These are phyloP conservation scores for Hydraecia micacea DNA, from an alignment of 2,888 invertebrate genomes.

Conservation along the genomic window DNA sequence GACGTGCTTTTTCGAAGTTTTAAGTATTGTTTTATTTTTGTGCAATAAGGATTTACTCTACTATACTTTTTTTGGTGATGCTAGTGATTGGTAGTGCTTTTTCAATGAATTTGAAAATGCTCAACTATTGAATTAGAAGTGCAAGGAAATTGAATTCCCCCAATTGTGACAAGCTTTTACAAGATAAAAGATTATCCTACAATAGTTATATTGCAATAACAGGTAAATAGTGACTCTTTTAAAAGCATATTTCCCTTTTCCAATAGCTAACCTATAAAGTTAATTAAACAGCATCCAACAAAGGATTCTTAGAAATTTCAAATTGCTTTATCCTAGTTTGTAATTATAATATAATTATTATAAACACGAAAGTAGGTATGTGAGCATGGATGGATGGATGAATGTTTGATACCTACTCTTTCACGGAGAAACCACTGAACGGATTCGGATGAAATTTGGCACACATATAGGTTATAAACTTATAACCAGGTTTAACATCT, in stretches of 20 bases:
- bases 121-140: background rate
- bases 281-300: background rate
- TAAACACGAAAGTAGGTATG: too few species aligned
- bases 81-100: background rate
- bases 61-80: background rate
- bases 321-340: background rate
- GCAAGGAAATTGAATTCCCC: background rate
- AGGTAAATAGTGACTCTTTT: slow-evolving; percentile 2
- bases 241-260: background rate
- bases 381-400: too few species aligned
- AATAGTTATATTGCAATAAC: background rate
- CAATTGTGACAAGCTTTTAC: background rate
- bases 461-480: too few species aligned
- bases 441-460: too few species aligned
- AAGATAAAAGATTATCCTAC: background rate
- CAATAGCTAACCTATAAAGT: background rate
- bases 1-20: slow-evolving; percentile 29
- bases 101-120: background rate
- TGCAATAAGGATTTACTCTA: background rate
- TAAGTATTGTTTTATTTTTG: background rate
- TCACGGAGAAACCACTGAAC: too few species aligned
- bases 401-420: too few species aligned
- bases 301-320: background rate
- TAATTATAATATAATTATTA: too few species aligned
- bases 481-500: too few species aligned